Percentiles rank a stretch among this genome's conserved stretches.
Conservation (phyloP, 2,797 vertebrate species). For the Sebastes diaconus region DNA sequence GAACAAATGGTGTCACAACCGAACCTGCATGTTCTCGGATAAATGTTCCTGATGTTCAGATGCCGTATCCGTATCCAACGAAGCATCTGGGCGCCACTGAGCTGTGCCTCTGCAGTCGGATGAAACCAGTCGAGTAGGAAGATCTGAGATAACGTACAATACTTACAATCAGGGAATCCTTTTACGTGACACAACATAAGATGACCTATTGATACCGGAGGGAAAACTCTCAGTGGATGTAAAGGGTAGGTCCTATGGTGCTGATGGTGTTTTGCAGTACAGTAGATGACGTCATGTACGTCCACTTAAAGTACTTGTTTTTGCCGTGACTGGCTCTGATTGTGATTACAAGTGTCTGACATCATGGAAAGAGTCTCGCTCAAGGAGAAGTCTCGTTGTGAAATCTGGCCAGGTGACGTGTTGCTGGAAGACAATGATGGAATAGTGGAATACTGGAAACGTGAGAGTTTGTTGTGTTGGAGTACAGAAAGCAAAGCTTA, state of each 20-base stretch:
- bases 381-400: too few relatives aligned
- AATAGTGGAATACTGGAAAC: too few relatives aligned
- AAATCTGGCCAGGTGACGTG: too few relatives aligned
- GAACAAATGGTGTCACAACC: neutral
- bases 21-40: neutral
- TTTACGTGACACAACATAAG: neutral
- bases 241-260: neutral
- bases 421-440: too few relatives aligned
- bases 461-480: too few relatives aligned
- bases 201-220: neutral
- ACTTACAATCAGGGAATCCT: neutral
- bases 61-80: neutral
- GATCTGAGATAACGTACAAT: neutral
- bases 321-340: too few relatives aligned
- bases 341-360: too few relatives aligned
- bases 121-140: neutral
- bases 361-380: too few relatives aligned
- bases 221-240: neutral
- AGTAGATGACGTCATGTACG: too few relatives aligned
- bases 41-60: neutral
- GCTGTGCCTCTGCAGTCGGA: neutral
- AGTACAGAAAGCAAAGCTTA: too few relatives aligned
- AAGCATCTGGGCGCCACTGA: neutral
- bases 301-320: too few relatives aligned
- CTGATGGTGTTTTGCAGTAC: neutral